phyloP scores from a whole-genome alignment of 2,888 invertebrate genomes.

The Polyploca ridens region DNA sequence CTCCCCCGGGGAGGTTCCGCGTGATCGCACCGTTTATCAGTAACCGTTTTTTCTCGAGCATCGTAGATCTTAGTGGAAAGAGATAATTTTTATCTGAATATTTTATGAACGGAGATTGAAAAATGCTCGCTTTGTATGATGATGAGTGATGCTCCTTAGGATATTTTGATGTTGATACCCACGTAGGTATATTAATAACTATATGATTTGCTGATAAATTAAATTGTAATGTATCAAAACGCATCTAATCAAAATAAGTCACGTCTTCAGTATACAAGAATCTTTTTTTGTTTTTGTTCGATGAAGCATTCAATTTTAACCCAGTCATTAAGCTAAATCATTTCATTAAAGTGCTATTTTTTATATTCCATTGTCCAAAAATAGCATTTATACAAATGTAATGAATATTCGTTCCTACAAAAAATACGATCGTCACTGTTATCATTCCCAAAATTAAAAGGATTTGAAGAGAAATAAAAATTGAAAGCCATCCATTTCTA shows the following conservation, averaged over 20 bases:
- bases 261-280: no score
- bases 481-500: background rate
- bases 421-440: background rate
- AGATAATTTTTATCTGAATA: slow-evolving; percentile 23
- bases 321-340: no score
- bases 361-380: no score
- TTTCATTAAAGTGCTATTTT: no score
- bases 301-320: no score
- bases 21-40: slow-evolving; percentile 54
- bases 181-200: background rate
- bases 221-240: no score
- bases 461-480: background rate
- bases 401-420: background rate
- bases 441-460: background rate
- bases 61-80: slow-evolving; percentile 19
- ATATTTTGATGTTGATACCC: background rate
- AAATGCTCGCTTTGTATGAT: background rate
- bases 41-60: slow-evolving; percentile 34
- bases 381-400: no score
- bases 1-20: slow-evolving; percentile 46
- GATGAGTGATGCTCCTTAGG: background rate
- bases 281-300: no score
- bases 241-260: no score
- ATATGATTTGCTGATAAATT: no score
- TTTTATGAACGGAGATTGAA: slow-evolving; percentile 10